phyloP scores from a whole-genome alignment of 2,888 invertebrate genomes.

The Tipula confusa region DNA sequence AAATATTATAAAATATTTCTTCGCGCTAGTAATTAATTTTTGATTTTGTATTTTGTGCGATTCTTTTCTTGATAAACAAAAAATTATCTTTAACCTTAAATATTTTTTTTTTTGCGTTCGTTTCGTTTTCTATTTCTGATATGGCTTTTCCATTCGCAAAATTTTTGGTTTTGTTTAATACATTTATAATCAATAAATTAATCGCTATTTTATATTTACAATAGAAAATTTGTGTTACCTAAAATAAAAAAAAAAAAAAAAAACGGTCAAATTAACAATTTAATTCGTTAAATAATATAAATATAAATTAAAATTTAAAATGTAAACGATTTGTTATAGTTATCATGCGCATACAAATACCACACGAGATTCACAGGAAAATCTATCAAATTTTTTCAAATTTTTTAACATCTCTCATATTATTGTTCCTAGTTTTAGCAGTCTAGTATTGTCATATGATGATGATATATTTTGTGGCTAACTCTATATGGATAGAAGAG shows the following conservation, averaged over 20 bases:
- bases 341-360: neutral
- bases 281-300: neutral
- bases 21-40: neutral
- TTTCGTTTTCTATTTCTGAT: neutral
- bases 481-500: constrained; percentile 14
- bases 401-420: neutral
- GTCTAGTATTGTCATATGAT: neutral
- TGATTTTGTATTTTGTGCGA: constrained; percentile 6
- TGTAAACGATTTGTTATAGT: neutral
- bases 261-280: neutral
- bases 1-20: neutral
- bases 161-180: constrained; percentile 15
- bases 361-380: neutral
- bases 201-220: neutral
- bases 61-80: constrained; percentile 8
- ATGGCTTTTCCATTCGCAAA: neutral
- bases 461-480: neutral
- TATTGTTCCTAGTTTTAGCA: neutral
- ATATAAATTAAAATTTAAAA: neutral
- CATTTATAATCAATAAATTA: constrained; percentile 15
- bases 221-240: constrained; percentile 12
- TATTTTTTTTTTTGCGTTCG: neutral
- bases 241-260: neutral
- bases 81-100: constrained; percentile 15
- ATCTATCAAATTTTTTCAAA: neutral